Conservation (phyloP, 1,140 invertebrate species). For the Leucophenga varia region DNA sequence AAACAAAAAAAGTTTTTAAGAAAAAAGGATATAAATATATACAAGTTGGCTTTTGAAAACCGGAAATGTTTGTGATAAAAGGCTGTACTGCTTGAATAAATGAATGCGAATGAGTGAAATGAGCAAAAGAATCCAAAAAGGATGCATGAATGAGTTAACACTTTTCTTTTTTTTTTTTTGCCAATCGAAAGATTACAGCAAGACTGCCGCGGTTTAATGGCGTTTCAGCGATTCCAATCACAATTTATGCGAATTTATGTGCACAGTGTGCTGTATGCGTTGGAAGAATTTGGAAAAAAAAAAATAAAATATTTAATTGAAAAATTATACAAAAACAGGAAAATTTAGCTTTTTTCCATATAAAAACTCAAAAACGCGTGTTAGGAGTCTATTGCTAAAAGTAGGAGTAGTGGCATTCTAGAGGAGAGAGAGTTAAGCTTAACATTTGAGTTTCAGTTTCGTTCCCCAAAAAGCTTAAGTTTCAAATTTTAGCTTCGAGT, state of each 20-base stretch:
- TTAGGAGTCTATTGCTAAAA: too few species aligned
- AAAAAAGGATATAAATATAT: neutral
- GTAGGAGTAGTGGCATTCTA: slow-evolving; percentile 1
- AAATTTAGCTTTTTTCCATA: too few species aligned
- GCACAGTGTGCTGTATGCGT: too few species aligned
- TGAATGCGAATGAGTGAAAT: neutral
- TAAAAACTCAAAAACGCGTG: too few species aligned
- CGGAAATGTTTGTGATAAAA: slow-evolving; percentile 36
- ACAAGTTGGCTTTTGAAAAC: neutral
- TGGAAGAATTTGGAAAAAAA: too few species aligned
- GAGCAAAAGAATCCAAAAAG: too few species aligned
- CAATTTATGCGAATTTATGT: slow-evolving; percentile 38
- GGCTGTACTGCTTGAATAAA: too few species aligned
- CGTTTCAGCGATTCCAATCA: slow-evolving; percentile 51
- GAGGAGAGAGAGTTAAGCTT: neutral
- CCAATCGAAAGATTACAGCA: slow-evolving; percentile 2
- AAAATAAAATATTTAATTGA: too few species aligned
- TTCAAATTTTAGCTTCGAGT: too few species aligned
- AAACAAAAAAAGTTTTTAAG: neutral
- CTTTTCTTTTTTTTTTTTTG: neutral
- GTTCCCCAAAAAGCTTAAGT: too few species aligned
- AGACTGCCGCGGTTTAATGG: slow-evolving; percentile 50
- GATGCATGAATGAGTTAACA: slow-evolving; percentile 1
- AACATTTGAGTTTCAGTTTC: too few species aligned
- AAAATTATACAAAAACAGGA: too few species aligned